These are phyloP conservation scores for Cloeon dipterum DNA, from an alignment of 2,888 invertebrate species.

Conservation along the genomic window DNA sequence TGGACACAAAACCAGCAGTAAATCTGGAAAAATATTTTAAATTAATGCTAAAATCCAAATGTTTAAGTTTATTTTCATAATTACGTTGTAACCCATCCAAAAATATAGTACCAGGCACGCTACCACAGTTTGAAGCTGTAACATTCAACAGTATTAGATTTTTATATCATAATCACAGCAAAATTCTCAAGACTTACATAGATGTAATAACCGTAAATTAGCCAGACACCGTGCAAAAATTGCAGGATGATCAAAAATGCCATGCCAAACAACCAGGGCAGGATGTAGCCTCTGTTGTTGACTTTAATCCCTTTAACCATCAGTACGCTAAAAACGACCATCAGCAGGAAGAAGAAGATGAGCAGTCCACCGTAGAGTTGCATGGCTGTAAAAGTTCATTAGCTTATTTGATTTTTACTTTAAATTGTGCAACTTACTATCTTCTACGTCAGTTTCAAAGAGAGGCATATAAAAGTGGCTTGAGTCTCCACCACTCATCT, in stretches of 20 bases:
- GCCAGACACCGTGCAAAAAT: constrained; percentile 58
- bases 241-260: constrained; percentile 49
- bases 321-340: constrained; percentile 29
- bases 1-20: constrained; percentile 73
- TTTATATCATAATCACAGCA: constrained; percentile 9
- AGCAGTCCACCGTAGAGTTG: constrained; percentile 41
- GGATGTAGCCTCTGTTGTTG: constrained; percentile 53
- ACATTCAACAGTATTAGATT: constrained; percentile 9
- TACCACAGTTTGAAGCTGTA: constrained; percentile 56
- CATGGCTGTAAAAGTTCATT: constrained; percentile 33
- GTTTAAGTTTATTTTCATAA: constrained; percentile 13
- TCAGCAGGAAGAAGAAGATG: constrained; percentile 28
- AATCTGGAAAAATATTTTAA: constrained; percentile 30
- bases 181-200: constrained; percentile 39
- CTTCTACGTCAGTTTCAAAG: constrained; percentile 64
- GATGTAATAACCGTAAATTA: constrained; percentile 73
- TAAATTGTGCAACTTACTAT: constrained; percentile 26
- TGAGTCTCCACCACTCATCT: constrained; percentile 71
- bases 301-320: constrained; percentile 38
- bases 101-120: constrained; percentile 51
- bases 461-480: constrained; percentile 70
- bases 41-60: neutral
- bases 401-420: neutral
- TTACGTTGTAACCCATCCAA: constrained; percentile 74
- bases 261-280: constrained; percentile 57